Conservation (phyloP, 2,113 vertebrate species). For the Mesoclemmys tuberculata region DNA sequence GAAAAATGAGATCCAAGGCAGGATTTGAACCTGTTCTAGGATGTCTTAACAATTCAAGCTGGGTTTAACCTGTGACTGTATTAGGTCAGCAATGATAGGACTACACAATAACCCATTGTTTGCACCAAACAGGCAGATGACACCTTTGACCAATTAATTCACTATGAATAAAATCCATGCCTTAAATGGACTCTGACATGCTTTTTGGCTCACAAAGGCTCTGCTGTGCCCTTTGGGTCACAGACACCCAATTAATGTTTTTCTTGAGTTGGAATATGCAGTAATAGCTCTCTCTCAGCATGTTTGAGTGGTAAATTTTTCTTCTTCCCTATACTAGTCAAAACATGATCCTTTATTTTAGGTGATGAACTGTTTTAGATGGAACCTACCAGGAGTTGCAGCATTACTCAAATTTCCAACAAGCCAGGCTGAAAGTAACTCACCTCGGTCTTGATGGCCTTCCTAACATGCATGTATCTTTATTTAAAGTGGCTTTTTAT, state of each 20-base stretch:
- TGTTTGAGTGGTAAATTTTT: neutral
- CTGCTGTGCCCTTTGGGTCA: too few relatives aligned
- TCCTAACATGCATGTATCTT: neutral
- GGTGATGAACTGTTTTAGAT: neutral
- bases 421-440: neutral
- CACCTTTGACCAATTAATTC: neutral
- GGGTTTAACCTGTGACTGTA: neutral
- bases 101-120: neutral
- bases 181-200: neutral
- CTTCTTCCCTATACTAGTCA: accelerated
- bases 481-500: conserved; percentile 3
- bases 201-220: neutral
- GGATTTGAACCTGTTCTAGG: neutral
- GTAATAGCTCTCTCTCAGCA: neutral
- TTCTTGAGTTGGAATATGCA: neutral
- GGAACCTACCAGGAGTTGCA: accelerated
- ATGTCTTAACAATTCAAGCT: neutral
- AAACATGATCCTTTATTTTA: neutral
- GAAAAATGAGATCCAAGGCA: accelerated
- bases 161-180: neutral
- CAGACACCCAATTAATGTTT: neutral
- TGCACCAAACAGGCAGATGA: neutral
- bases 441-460: neutral
- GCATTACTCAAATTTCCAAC: neutral
- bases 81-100: neutral